These are phyloP conservation scores for Asbolus verrucosus DNA, from an alignment of 1,140 invertebrate species.

Conservation along the genomic window DNA sequence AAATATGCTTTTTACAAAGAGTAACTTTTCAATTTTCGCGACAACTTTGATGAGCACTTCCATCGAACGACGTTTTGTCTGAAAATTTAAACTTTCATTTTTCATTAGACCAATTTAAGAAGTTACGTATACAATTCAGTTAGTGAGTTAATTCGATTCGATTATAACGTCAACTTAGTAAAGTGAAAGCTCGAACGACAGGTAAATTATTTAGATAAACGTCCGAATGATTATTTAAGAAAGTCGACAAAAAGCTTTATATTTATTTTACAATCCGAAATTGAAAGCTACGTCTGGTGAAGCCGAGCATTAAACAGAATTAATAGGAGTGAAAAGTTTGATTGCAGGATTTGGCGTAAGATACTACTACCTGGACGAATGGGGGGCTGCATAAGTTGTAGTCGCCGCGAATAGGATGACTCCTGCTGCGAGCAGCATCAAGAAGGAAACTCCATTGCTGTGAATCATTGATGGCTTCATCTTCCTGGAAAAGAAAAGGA, in stretches of 20 bases:
- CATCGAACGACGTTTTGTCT: too few species aligned
- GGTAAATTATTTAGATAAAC: conserved; percentile 31
- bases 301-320: too few species aligned
- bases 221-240: conserved; percentile 16
- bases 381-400: conserved; percentile 52
- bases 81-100: conserved; percentile 25
- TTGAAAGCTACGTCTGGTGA: background rate
- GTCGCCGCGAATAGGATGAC: conserved; percentile 52
- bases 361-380: conserved; percentile 53
- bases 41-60: background rate
- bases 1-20: background rate
- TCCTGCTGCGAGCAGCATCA: conserved; percentile 47
- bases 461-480: conserved; percentile 49
- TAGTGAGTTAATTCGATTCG: conserved; percentile 18
- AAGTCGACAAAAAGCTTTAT: conserved; percentile 15
- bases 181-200: conserved; percentile 7
- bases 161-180: conserved; percentile 19
- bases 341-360: conserved; percentile 6
- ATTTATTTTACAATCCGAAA: background rate
- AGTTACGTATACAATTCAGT: conserved; percentile 32
- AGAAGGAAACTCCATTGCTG: conserved; percentile 43
- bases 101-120: conserved; percentile 35
- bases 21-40: background rate
- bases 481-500: conserved; percentile 52
- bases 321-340: too few species aligned